A percentile compares a stretch with the other conserved stretches of the same genome.
These are phyloP conservation scores for Drosophila yooni DNA, from an alignment of 2,888 invertebrate genomes.

Conservation along the genomic window DNA sequence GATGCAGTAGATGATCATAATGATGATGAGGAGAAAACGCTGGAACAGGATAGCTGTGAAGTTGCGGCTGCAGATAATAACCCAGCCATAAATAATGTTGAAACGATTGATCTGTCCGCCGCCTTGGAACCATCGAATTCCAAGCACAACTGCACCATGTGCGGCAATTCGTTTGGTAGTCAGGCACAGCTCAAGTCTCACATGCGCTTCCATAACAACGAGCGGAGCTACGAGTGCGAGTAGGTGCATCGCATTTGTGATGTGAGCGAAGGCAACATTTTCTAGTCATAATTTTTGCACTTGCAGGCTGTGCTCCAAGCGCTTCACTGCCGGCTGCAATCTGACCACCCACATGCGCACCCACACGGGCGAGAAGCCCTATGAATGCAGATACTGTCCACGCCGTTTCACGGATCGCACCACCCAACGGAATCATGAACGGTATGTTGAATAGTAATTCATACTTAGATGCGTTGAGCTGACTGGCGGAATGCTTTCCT, in stretches of 20 bases:
- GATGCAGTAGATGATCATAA: conserved; percentile 3
- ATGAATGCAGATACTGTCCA: conserved; percentile 65
- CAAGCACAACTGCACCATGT: conserved; percentile 36
- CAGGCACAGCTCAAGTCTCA: conserved; percentile 46
- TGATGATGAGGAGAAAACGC: not conserved
- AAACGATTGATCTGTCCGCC: conserved; percentile 35
- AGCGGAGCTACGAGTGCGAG: conserved; percentile 64
- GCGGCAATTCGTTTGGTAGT: conserved; percentile 50
- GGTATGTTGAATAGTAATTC: conserved; percentile 51
- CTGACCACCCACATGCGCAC: conserved; percentile 79
- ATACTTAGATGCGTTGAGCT: not conserved
- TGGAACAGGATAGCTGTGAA: not conserved
- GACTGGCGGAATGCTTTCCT: not conserved
- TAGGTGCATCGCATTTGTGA: conserved; percentile 16
- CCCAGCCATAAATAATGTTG: not conserved
- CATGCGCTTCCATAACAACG: conserved; percentile 45
- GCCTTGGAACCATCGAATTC: conserved; percentile 38
- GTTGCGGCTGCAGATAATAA: not conserved
- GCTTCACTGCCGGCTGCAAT: conserved; percentile 75
- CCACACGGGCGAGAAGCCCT: conserved; percentile 82
- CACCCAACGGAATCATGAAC: conserved; percentile 83
- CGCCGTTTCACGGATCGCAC: conserved; percentile 83
- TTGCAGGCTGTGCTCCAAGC: conserved; percentile 70
- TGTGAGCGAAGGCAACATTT: not conserved
- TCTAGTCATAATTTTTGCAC: not conserved